Evolutionary conservation across 2,797 vertebrate species (phyloP).

Genomic region (Eupleurogrammus muticus): DNA sequence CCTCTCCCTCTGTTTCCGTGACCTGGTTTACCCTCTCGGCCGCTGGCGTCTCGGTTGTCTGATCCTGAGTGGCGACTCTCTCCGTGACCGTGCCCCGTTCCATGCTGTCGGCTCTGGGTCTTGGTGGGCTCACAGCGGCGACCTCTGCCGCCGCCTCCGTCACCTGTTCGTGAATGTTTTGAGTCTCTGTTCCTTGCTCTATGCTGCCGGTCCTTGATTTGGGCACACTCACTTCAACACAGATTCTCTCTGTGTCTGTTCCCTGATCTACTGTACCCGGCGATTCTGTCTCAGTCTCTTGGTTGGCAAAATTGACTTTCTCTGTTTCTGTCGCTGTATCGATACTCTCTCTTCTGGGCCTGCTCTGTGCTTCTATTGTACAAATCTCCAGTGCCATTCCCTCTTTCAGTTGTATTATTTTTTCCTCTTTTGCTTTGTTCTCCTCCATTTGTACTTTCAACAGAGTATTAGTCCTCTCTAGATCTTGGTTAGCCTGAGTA

Average conservation of each 20-base stretch:
- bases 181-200: conserved; percentile 48
- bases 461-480: conserved; percentile 83
- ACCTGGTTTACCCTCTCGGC: conserved; percentile 66
- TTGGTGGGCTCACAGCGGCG: conserved; percentile 39
- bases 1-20: conserved; percentile 70
- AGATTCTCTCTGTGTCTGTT: conserved; percentile 78
- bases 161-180: conserved; percentile 33
- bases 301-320: conserved; percentile 64
- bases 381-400: conserved; percentile 75
- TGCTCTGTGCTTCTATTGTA: conserved; percentile 58
- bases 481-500: conserved; percentile 85
- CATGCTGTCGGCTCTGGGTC: conserved; percentile 77
- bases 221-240: conserved; percentile 64
- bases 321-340: conserved; percentile 70
- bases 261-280: conserved; percentile 73
- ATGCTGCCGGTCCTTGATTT: conserved; percentile 28
- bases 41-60: conserved; percentile 71
- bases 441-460: conserved; percentile 88
- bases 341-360: conserved; percentile 74
- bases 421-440: conserved; percentile 87
- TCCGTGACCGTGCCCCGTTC: conserved; percentile 77
- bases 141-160: conserved; percentile 47
- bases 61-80: conserved; percentile 70
- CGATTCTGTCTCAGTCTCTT: conserved; percentile 66
- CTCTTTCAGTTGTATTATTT: conserved; percentile 87